These are phyloP conservation scores for Melieria omissa DNA, from an alignment of 2,888 invertebrate species.

Conservation along the genomic window DNA sequence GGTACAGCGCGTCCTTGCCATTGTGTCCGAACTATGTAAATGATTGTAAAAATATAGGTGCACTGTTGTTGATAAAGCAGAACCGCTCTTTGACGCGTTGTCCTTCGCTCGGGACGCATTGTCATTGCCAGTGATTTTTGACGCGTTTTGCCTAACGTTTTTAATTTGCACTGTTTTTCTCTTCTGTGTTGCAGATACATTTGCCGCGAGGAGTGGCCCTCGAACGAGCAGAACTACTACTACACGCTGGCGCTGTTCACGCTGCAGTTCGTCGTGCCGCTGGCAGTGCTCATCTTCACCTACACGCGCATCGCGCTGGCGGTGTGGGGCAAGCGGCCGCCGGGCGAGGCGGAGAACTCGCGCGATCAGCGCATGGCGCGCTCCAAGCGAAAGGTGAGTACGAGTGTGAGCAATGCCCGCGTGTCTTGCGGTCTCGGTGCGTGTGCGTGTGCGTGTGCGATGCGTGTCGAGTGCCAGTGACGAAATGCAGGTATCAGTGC, in stretches of 20 bases:
- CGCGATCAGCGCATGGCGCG: slow-evolving; percentile 85
- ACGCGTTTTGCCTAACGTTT: too few species aligned
- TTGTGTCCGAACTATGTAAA: background rate
- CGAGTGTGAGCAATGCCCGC: background rate
- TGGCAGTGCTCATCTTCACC: slow-evolving; percentile 83
- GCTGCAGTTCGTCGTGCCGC: slow-evolving; percentile 86
- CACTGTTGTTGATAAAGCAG: too few species aligned
- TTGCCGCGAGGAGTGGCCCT: slow-evolving; percentile 79
- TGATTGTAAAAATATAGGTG: background rate
- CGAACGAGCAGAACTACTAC: slow-evolving; percentile 73
- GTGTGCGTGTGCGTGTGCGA: background rate
- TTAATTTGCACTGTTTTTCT: slow-evolving; percentile 3
- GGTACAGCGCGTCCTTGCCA: too few species aligned
- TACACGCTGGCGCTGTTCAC: slow-evolving; percentile 83
- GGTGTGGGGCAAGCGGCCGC: slow-evolving; percentile 88
- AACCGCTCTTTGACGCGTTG: too few species aligned
- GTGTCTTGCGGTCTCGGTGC: background rate
- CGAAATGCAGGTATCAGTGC: background rate
- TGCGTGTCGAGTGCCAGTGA: background rate
- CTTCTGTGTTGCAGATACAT: slow-evolving; percentile 70
- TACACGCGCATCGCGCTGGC: slow-evolving; percentile 87
- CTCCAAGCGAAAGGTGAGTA: slow-evolving; percentile 85
- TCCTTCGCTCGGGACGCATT: too few species aligned
- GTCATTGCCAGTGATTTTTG: too few species aligned
- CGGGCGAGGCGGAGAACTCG: slow-evolving; percentile 87